Evolutionary conservation across 2,113 vertebrate genomes (phyloP), one percentile per base, ranked within the genome.

Genomic region (Takifugu flavidus): DNA sequence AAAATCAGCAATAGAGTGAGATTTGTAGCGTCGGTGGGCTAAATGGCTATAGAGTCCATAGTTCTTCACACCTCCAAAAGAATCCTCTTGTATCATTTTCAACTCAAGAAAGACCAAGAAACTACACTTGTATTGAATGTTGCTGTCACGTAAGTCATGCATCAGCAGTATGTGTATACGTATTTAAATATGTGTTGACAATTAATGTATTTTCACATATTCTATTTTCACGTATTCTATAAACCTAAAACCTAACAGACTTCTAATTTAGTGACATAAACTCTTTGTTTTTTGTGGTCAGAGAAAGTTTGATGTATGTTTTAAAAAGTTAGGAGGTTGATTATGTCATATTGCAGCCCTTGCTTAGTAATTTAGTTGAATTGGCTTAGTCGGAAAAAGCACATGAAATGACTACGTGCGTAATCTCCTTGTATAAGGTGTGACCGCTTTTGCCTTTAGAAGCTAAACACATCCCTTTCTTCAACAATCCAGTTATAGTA

Each of bases 281-380:
- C 45, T 31, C 47, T 0, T 13, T 51, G n/a, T 57, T 53, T 62
- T 52, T 28, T 60, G 39, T 25, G 62, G 43, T 55, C 7, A 45
- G 44, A 28, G 25, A 65, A 62, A 46, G 6, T n/a, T 70, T 5
- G 49, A 28, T 65, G 56, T 49, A 31, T 10, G 28, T 51, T 42
- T 70, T 65, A 45, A 69, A 45, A 69, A 15, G 39, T 34, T 67
- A 58, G 34, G 29, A 68, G 7, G 20, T 26, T 53, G 20, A 47
- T 77, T 58, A 61, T 46, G 55, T 34, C 13, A 2, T n/a, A 45
- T 31, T 2, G 13, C 25, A 5, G 49, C 44, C 65, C 72, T 66
- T 52, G 42, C 67, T 55, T 65, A 60, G 46, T 74, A 70, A 79
- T 82, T 66, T 58, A 56, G 67, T 62, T 43, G 62, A 70, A 72